Evolutionary conservation across 2,113 vertebrate species (phyloP), one percentile per base, ranked within the genome.

Genomic region (Eublepharis macularius): DNA sequence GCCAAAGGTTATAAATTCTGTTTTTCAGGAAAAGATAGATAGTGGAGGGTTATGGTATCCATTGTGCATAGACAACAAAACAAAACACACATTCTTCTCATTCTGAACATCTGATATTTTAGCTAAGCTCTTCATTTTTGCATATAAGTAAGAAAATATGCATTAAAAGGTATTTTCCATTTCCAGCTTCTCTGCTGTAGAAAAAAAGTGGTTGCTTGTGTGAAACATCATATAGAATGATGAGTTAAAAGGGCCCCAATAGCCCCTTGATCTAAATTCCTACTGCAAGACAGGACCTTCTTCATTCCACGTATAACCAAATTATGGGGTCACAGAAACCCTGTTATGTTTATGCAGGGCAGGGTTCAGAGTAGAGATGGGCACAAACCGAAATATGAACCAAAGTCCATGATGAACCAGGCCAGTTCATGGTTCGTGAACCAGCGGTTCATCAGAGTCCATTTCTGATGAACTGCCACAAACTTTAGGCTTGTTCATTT

Each of bases 1-100:
- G 65, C 75, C 68, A 87, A 83, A 34, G 49, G 68, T 82, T 73
- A 83, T 83, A 39, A 78, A 72, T 87, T 83, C 54, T 87, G 34
- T 72, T 82, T 78, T 82, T 87, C 47, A 34, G 39, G 21, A 32
- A 72, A 79, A 85, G 17, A 68, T 32, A 76, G 43, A 76, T 34
- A 76, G 43, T 21, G 24, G 74, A 68, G 66, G 60, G 16, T 47
- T 69, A 39, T 76, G 65, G n/a, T 49, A 68, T 78, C 66, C 77
- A 12, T 72, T 54, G 19, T 39, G 24, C 39, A 54, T 51, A 66
- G 32, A 73, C 24, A 73, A 54, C 39, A 80, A 70, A 84, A 69
- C 34, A 60, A 63, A 36, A 29, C 26, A 47, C 36, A 54, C 11
- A 77, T 13, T 57, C 49, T 47, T 73, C 65, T 79, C 76, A 34